phyloP scores from a whole-genome alignment of 2,888 invertebrate genomes.

The Pecten maximus region DNA sequence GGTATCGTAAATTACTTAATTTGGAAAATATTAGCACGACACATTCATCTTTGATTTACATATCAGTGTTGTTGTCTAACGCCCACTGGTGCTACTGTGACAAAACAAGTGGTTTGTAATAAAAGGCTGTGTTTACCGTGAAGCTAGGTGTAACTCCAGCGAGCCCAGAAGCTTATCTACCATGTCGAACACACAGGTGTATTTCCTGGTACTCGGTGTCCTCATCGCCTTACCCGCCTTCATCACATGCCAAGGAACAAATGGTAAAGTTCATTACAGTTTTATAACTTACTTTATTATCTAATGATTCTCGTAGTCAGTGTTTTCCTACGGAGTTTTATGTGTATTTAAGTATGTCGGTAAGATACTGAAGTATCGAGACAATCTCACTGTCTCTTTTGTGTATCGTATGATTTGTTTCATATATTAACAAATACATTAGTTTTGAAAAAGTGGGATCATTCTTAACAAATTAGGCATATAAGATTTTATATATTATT shows the following conservation, averaged over 20 bases:
- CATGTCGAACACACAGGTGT: background rate
- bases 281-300: too few relatives aligned
- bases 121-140: background rate
- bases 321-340: too few relatives aligned
- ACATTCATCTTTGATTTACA: background rate
- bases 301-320: too few relatives aligned
- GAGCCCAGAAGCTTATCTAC: background rate
- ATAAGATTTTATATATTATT: too few relatives aligned
- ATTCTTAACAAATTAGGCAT: too few relatives aligned
- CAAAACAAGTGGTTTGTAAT: background rate
- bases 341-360: too few relatives aligned
- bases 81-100: background rate
- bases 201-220: background rate
- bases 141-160: background rate
- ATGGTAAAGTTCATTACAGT: too few relatives aligned
- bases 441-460: too few relatives aligned
- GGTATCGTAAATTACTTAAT: slow-evolving; percentile 8
- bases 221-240: background rate
- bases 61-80: slow-evolving; percentile 10
- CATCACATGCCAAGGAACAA: background rate
- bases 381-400: too few relatives aligned
- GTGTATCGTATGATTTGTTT: too few relatives aligned
- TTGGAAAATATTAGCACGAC: background rate
- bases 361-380: too few relatives aligned
- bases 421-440: too few relatives aligned